Base-by-base conservation (phyloP, 2,113 vertebrate genomes). In the Turnix velox region DNA sequence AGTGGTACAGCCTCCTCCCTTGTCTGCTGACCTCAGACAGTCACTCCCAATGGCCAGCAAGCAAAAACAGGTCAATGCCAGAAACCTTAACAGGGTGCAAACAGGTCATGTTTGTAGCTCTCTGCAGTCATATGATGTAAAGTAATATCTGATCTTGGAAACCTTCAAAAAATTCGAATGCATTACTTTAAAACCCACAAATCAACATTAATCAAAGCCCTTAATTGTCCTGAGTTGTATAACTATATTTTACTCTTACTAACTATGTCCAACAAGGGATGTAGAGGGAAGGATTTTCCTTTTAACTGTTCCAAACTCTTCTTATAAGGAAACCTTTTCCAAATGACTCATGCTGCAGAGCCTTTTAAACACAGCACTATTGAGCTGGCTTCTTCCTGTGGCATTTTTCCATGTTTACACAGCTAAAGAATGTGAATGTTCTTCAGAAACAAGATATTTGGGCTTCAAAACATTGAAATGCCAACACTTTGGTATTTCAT, bases 241-340 rank as follows among this genome's bases (percentile, higher is more conserved):
- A 94, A 94, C 83, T 40, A 15, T 4, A 31, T 37, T 84, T 39
- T 30, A 16, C 14, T 71, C 30, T 79, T 84, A 40, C 42, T 86
- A 71, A 49, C 37, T 33, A 4, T 37, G 40, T 48, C 68, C 2
- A 6, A 88, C 31, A 81, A 75, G 42, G 37, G 59, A 20, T 79
- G 49, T 59, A 80, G 67, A 90, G 52, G 57, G 57, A 92, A 83
- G 65, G 45, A 73, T 79, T 92, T 93, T 90, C 40, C 81, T 83
- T 94, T 63, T 57, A 67, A 74, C 72, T 37, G 51, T 52, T 89
- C 88, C 72, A 77, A 65, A 84, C 33, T 85, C 82, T 51, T 92
- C 78, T 95, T 87, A 61, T 69, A 95, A 96, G 77, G 75, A 96
- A 83, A 88, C 55, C 52, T 92, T 84, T 88, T 90, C 67, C 46